Evolutionary conservation across 2,797 vertebrate genomes (phyloP).

Genomic region (Octomys mimax): DNA sequence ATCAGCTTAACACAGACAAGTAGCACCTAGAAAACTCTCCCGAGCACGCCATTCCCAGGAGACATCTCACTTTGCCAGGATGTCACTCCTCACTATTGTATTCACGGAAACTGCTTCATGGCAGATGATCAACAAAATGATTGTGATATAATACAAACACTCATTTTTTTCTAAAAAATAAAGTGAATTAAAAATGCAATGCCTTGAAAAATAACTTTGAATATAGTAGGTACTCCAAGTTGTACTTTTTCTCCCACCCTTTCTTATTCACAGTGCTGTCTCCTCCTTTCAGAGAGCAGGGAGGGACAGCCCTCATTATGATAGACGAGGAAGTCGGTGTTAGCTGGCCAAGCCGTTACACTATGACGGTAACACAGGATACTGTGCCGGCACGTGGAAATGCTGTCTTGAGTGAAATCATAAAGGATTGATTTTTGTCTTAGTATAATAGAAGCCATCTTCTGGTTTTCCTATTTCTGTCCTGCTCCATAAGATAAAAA

Average conservation of each 20-base stretch:
- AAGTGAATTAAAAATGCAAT: not conserved
- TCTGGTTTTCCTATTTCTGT: not conserved
- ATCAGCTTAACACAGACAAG: not conserved
- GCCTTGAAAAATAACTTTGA: not conserved
- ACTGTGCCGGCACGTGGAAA: not conserved
- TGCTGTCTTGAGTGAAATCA: not conserved
- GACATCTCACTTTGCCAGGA: not conserved
- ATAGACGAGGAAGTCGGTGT: not conserved
- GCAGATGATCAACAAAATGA: not conserved
- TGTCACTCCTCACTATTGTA: too few relatives aligned
- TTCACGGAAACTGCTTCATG: too few relatives aligned
- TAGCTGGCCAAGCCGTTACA: not conserved
- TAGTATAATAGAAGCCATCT: not conserved
- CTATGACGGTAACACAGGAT: not conserved
- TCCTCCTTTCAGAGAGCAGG: not conserved
- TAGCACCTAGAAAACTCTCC: rapidly evolving
- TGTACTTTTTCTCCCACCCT: not conserved
- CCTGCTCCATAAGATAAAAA: not conserved
- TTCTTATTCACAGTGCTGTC: not conserved
- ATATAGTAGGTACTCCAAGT: not conserved
- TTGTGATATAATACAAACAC: not conserved
- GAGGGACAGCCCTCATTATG: not conserved
- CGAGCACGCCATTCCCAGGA: not conserved
- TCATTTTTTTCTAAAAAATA: not conserved
- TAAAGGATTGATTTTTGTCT: not conserved